Evolutionary conservation across 2,797 vertebrate species (phyloP), one percentile per base, ranked within the genome.

Genomic region (Caiman crocodilus): DNA sequence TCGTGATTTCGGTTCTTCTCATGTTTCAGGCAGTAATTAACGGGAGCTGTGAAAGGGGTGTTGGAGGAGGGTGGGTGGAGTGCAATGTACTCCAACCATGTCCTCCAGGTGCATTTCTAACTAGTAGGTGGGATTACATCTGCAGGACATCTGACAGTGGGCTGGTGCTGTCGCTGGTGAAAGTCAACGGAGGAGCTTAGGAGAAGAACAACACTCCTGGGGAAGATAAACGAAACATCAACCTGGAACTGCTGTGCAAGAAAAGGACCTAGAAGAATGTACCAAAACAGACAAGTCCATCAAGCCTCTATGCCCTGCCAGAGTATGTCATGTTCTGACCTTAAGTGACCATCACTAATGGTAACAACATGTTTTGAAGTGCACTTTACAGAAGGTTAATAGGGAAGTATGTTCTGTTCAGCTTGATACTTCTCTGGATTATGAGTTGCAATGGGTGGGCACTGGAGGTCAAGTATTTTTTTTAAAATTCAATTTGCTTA

Each of bases 261-360:
- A 59, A 56, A 88, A 57, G 65, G 25, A 58, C 59, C 12, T 4
- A 9, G 5, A 60, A 73, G 73, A 85, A 90, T 94, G 94, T 2
- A 32, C 2, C 83, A 2, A 14, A 73, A 78, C n/a, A 32, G 5
- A 82, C 42, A 0, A 35, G 3, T 2, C 1, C 76, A 35, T 56
- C 5, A 86, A 56, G 35, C 42, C 56, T 80, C 25, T 64, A 32
- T 0, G 2, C 57, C 55, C 42, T 12, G 50, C 75, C 77, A 88
- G 60, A n/a, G 76, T 71, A 79, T 91, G 77, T 55, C 57, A 28
- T 0, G 4, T 59, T 88, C 84, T 61, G 50, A 57, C 13, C 91
- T 35, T 65, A 58, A 30, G 32, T 64, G 79, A 35, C 16, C 75
- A 60, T 15, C 69, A 1, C 32, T 50, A 42, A 26, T 0, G 42